Evolutionary conservation across 2,797 vertebrate genomes (phyloP), one percentile per base, ranked within the genome.

Genomic region (Crenichthys baileyi): DNA sequence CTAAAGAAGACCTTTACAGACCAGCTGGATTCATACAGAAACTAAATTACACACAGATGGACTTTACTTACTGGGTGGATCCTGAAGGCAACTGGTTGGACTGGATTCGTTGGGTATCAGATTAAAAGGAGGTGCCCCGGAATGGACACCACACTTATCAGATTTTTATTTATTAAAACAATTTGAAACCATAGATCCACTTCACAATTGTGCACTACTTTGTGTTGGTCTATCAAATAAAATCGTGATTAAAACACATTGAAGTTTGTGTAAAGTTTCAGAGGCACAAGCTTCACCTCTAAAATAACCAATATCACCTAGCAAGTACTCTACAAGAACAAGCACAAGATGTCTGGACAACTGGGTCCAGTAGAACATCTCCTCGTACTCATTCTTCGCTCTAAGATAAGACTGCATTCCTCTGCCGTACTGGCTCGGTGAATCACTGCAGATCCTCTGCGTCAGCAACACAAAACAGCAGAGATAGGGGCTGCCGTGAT

Each of bases 361-460:
- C 55, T 51, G 31, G 31, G 41, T 29, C 70, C 2, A 4, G 67
- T 76, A 67, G 79, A 80, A 72, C 48, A 77, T 50, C 48, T 76
- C 63, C 83, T 76, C 46, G 11, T 13, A 13, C 31, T 87, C 83
- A 86, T 87, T 91, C 87, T 89, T 85, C 85, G 82, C 86, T 84
- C 73, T 76, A 78, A 78, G 91, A 93, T 92, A 93, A 90, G 81
- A 50, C 68, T 50, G 80, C 89, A 93, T 93, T 92, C 91, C 88
- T 92, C 77, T 72, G 79, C 82, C 46, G 65, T 15, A 53, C 75
- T 41, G 81, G 78, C 85, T 82, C 83, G 77, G 85, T 83, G 82
- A 86, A 82, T 84, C 83, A 80, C 77, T 85, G 68, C 79, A 83
- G 84, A 65, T 72, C 79, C 85, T 82, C 6, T 89, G 88, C 88